Evolutionary conservation across 2,888 invertebrate species (phyloP).

Genomic region (Pyrochroa serraticornis): DNA sequence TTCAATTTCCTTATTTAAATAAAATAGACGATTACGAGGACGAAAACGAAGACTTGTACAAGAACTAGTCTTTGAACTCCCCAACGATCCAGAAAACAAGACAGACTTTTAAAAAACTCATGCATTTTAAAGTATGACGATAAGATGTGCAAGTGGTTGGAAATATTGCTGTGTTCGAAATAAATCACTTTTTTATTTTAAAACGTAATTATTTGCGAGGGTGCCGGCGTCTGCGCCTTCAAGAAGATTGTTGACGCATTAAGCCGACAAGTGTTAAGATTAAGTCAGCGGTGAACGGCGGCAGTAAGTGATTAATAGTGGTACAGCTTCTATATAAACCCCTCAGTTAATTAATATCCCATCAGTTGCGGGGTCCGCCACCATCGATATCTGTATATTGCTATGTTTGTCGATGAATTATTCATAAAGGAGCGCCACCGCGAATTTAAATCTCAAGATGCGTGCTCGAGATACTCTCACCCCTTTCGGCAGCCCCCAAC

Average conservation of each 20-base stretch:
- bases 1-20: constrained; percentile 38
- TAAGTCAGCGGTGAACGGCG: constrained; percentile 40
- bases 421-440: constrained; percentile 50
- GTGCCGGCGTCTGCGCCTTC: not conserved
- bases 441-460: constrained; percentile 56
- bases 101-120: constrained; percentile 3
- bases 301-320: constrained; percentile 52
- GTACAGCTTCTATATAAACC: constrained; percentile 46
- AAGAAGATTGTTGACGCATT: constrained; percentile 31
- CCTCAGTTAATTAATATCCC: constrained; percentile 53
- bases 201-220: not conserved
- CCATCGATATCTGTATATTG: constrained; percentile 50
- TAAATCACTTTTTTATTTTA: constrained; percentile 1
- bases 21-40: constrained; percentile 2
- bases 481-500: constrained; percentile 36
- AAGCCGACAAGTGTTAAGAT: constrained; percentile 47
- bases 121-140: constrained; percentile 8
- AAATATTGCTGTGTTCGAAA: not conserved
- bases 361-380: constrained; percentile 44
- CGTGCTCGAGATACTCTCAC: constrained; percentile 41
- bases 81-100: no score
- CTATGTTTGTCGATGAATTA: constrained; percentile 53
- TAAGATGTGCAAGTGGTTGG: constrained; percentile 2
- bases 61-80: not conserved
- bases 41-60: not conserved